Conservation (phyloP, 2,888 invertebrate species). For the Melitaea athalia region DNA sequence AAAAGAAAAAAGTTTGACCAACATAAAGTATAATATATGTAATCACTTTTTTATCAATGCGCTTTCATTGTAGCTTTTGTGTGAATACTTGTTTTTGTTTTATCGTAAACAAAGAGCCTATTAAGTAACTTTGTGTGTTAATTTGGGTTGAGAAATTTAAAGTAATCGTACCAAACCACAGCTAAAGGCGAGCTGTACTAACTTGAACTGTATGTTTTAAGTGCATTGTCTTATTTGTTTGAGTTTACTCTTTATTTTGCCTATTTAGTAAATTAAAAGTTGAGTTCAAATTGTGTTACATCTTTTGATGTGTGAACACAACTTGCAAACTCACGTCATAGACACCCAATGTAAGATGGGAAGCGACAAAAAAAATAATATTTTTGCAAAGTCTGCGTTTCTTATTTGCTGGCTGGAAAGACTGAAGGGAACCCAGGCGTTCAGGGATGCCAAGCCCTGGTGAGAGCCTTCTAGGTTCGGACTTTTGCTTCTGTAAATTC, state of each 20-base stretch:
- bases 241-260: slow-evolving; percentile 38
- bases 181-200: slow-evolving; percentile 15
- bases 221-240: slow-evolving; percentile 47
- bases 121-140: slow-evolving; percentile 23
- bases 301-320: slow-evolving; percentile 45
- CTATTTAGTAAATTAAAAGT: slow-evolving; percentile 33
- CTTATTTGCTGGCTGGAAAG: slow-evolving; percentile 82
- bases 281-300: slow-evolving; percentile 50
- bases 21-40: slow-evolving; percentile 16
- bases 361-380: slow-evolving; percentile 69
- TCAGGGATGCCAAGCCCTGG: slow-evolving; percentile 83
- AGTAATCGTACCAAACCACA: slow-evolving; percentile 6
- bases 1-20: slow-evolving; percentile 24
- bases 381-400: slow-evolving; percentile 81
- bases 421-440: slow-evolving; percentile 81
- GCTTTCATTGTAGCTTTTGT: slow-evolving; percentile 80
- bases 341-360: slow-evolving; percentile 57
- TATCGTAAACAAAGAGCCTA: slow-evolving; percentile 26
- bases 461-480: slow-evolving; percentile 82
- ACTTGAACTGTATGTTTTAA: slow-evolving; percentile 54
- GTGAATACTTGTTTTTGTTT: slow-evolving; percentile 46
- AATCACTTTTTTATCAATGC: slow-evolving; percentile 46
- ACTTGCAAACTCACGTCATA: slow-evolving; percentile 48
- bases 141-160: slow-evolving; percentile 14
- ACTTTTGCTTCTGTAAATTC: slow-evolving; percentile 76